phyloP scores from a whole-genome alignment of 1,140 invertebrate species.

The Camponotus floridanus region DNA sequence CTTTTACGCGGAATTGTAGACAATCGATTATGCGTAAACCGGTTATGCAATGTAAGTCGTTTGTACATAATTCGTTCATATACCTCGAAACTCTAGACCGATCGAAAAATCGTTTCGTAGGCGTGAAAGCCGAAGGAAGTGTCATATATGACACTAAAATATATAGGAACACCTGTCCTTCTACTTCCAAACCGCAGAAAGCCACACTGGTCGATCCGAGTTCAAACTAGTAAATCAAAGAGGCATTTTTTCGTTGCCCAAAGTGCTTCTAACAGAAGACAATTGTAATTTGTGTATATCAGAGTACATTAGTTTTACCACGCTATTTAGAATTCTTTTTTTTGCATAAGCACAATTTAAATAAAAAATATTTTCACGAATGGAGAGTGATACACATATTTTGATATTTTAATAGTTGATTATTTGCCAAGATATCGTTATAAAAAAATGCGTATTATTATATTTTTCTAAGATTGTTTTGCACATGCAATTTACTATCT shows the following conservation, averaged over 20 bases:
- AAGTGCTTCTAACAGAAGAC: neutral
- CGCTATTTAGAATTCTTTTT: neutral
- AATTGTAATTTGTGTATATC: neutral
- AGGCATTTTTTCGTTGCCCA: neutral
- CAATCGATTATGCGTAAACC: conserved; percentile 25
- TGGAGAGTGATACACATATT: neutral
- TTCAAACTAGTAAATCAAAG: conserved; percentile 35
- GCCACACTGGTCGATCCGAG: conserved; percentile 1
- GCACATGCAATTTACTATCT: neutral
- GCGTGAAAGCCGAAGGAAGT: conserved; percentile 31
- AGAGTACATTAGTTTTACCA: neutral
- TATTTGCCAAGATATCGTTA: neutral
- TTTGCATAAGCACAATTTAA: neutral
- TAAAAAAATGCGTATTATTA: neutral
- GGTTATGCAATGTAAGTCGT: conserved; percentile 28
- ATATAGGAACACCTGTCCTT: conserved; percentile 15
- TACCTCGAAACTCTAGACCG: neutral
- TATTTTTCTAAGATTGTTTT: neutral
- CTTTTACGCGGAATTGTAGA: neutral
- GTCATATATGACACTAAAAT: conserved; percentile 8
- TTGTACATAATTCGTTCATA: conserved; percentile 45
- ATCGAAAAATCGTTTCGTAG: conserved; percentile 30
- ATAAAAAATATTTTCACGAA: neutral
- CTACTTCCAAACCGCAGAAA: conserved; percentile 21
- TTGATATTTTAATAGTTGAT: neutral